A percentile compares a stretch with the other conserved stretches of the same genome.
phyloP scores from a whole-genome alignment of 2,888 invertebrate species.

The Clunio marinus region DNA sequence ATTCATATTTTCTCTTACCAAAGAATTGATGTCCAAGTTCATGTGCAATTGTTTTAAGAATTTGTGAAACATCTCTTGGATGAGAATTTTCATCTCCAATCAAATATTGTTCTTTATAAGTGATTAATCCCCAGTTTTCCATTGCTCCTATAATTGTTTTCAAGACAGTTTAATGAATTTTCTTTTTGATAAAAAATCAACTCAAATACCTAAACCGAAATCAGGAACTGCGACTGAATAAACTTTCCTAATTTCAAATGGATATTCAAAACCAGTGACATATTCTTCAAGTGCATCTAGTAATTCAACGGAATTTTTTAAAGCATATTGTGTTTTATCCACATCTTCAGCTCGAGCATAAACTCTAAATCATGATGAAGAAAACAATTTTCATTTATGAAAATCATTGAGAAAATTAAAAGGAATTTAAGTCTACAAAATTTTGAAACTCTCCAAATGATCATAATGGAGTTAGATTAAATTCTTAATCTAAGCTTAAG shows the following conservation, averaged over 20 bases:
- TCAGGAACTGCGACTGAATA: constrained; percentile 10
- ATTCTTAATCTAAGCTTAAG: too few species aligned
- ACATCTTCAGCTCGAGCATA: not conserved
- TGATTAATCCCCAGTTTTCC: constrained; percentile 29
- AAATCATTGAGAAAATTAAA: too few species aligned
- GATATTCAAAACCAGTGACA: not conserved
- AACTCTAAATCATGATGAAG: not conserved
- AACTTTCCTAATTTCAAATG: constrained; percentile 17
- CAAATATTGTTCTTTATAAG: not conserved
- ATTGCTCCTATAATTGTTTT: not conserved
- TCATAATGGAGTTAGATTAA: not conserved
- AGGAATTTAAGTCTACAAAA: not conserved
- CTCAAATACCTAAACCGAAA: not conserved
- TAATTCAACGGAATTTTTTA: not conserved
- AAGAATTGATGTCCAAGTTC: constrained; percentile 29
- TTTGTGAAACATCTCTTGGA: not conserved
- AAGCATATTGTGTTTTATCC: not conserved
- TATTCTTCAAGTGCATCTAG: constrained; percentile 19
- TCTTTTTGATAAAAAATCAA: not conserved
- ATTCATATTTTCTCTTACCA: too few species aligned
- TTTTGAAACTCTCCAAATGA: not conserved
- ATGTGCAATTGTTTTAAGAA: not conserved
- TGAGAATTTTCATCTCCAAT: constrained; percentile 2
- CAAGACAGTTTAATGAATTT: not conserved
- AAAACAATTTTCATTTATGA: too few species aligned